Percentiles rank a stretch among this genome's conserved stretches.
These are phyloP conservation scores for Galeruca laticollis DNA, from an alignment of 2,888 invertebrate species.

Conservation along the genomic window DNA sequence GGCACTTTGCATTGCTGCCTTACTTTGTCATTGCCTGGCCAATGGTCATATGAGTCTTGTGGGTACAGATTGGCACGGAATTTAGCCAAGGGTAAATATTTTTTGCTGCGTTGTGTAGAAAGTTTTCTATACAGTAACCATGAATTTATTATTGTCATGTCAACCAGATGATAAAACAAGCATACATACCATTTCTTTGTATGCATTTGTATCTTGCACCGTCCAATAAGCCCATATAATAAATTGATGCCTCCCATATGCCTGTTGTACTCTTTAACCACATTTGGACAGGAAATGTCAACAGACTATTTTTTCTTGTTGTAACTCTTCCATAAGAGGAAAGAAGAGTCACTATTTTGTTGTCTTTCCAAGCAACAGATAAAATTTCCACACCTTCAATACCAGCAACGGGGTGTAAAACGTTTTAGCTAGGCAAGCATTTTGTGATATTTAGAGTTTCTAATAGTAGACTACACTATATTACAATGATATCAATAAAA, in stretches of 20 bases:
- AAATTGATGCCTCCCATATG: constrained; percentile 55
- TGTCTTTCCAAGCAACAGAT: constrained; percentile 57
- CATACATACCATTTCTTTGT: constrained; percentile 48
- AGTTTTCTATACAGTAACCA: constrained; percentile 46
- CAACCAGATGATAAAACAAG: constrained; percentile 48
- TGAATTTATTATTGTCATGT: constrained; percentile 49
- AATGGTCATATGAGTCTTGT: no score
- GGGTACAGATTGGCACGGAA: no score
- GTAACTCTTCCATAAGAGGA: constrained; percentile 59
- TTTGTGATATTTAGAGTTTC: no score
- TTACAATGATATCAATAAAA: no score
- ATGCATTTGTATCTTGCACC: constrained; percentile 47
- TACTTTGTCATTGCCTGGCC: constrained; percentile 14
- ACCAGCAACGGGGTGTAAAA: constrained; percentile 6
- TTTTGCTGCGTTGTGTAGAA: background rate
- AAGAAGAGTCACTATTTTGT: constrained; percentile 58
- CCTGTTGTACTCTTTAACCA: constrained; percentile 51
- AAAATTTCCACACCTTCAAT: constrained; percentile 41
- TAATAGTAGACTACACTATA: no score
- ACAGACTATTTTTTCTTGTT: constrained; percentile 45
- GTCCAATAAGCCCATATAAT: constrained; percentile 52
- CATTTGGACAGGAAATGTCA: constrained; percentile 49
- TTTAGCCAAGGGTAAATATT: constrained; percentile 17
- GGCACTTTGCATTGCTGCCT: constrained; percentile 1
- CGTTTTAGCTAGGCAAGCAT: no score